Conservation (phyloP, 2,113 vertebrate genomes). For the Carassius gibelio region DNA sequence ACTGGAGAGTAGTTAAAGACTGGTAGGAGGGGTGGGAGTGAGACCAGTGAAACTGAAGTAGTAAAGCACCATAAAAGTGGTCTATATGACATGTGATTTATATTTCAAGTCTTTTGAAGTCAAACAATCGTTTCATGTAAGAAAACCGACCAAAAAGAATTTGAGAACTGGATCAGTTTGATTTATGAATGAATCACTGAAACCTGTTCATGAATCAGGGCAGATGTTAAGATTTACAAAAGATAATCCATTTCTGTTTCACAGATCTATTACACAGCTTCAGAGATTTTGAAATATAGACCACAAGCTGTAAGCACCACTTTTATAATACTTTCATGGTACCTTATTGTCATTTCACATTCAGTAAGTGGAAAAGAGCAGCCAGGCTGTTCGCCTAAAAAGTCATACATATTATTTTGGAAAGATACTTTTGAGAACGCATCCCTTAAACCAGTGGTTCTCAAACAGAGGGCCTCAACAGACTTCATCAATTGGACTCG, state of each 20-base stretch:
- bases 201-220: not conserved
- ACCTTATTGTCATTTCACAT: no score
- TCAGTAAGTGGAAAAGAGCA: no score
- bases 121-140: not conserved
- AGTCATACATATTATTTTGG: no score
- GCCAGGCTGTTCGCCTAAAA: no score
- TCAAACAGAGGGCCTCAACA: no score
- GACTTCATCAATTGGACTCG: no score
- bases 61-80: not conserved
- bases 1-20: conserved; percentile 80
- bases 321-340: no score
- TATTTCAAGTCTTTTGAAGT: not conserved
- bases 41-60: not conserved
- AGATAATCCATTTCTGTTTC: not conserved
- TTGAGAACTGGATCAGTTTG: not conserved
- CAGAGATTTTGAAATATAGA: no score
- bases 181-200: not conserved
- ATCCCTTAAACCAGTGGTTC: no score
- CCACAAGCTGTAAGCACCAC: no score
- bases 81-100: not conserved
- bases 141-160: not conserved
- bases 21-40: conserved; percentile 42
- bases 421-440: no score
- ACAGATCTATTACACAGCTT: no score
- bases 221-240: not conserved